Evolutionary conservation across 2,797 vertebrate genomes (phyloP).

Genomic region (Sardinella longiceps): DNA sequence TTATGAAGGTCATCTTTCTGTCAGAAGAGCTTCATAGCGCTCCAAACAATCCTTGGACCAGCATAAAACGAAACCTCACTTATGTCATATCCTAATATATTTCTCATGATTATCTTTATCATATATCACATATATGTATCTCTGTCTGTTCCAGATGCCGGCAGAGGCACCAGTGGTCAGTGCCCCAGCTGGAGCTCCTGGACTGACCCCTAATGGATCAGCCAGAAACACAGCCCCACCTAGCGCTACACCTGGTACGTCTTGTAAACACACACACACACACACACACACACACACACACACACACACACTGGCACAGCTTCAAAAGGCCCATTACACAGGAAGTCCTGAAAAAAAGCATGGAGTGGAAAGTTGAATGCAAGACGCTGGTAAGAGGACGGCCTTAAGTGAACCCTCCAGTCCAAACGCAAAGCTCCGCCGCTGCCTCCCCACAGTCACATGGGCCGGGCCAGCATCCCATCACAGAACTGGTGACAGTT

Average conservation of each 20-base stretch:
- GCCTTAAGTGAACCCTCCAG: background rate
- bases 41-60: background rate
- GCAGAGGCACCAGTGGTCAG: background rate
- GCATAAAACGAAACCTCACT: too few relatives aligned
- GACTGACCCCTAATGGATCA: conserved; percentile 77
- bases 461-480: background rate
- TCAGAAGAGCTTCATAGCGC: background rate
- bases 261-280: conserved; percentile 30
- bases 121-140: too few relatives aligned
- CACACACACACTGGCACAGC: background rate
- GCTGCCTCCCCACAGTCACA: background rate
- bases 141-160: conserved; percentile 33
- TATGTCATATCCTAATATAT: too few relatives aligned
- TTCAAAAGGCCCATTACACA: too few relatives aligned
- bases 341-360: background rate
- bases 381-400: background rate
- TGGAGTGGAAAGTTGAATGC: background rate
- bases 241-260: conserved; percentile 55
- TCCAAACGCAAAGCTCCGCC: background rate
- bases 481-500: conserved; percentile 1
- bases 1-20: background rate
- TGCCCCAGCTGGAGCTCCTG: conserved; percentile 71
- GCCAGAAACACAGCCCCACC: conserved; percentile 48
- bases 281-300: conserved; percentile 52
- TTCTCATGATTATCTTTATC: too few relatives aligned